A percentile compares a stretch with the other conserved stretches of the same genome.
phyloP scores from a whole-genome alignment of 2,797 vertebrate species.

The Remorina albescens region DNA sequence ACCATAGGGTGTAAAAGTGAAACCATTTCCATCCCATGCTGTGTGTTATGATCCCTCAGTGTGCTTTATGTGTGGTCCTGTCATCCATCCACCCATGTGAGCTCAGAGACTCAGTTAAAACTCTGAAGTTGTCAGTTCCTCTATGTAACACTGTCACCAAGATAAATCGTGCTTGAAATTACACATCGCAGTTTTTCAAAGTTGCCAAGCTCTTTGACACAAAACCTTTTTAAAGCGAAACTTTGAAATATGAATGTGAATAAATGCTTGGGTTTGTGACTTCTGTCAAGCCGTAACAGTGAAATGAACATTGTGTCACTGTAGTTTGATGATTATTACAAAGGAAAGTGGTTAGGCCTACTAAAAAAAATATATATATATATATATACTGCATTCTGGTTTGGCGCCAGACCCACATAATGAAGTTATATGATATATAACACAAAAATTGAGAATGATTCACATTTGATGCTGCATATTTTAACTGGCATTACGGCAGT shows the following conservation, averaged over 20 bases:
- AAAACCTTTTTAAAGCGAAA: background rate
- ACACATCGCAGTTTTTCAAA: background rate
- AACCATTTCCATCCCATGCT: slow-evolving; percentile 46
- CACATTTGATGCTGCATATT: too few species aligned
- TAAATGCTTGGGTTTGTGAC: too few species aligned
- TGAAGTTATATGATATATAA: too few species aligned
- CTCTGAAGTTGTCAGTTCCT: slow-evolving; percentile 32
- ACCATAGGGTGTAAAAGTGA: slow-evolving; percentile 36
- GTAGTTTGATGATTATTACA: too few species aligned
- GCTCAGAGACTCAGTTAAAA: slow-evolving; percentile 5
- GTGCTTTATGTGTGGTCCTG: slow-evolving; percentile 45
- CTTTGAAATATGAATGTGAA: background rate
- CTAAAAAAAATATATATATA: too few species aligned
- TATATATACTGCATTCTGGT: too few species aligned
- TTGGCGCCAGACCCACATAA: too few species aligned
- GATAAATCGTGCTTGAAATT: background rate
- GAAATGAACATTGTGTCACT: too few species aligned
- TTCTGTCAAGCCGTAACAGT: too few species aligned
- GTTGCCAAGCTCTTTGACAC: background rate
- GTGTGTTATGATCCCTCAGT: slow-evolving; percentile 45
- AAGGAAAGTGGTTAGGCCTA: too few species aligned
- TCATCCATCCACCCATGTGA: slow-evolving; percentile 30
- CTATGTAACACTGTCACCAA: slow-evolving; percentile 7
- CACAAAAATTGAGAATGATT: too few species aligned
- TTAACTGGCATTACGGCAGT: too few species aligned